These are phyloP conservation scores for Thalassophryne amazonica DNA, from an alignment of 2,797 vertebrate genomes.

Conservation along the genomic window DNA sequence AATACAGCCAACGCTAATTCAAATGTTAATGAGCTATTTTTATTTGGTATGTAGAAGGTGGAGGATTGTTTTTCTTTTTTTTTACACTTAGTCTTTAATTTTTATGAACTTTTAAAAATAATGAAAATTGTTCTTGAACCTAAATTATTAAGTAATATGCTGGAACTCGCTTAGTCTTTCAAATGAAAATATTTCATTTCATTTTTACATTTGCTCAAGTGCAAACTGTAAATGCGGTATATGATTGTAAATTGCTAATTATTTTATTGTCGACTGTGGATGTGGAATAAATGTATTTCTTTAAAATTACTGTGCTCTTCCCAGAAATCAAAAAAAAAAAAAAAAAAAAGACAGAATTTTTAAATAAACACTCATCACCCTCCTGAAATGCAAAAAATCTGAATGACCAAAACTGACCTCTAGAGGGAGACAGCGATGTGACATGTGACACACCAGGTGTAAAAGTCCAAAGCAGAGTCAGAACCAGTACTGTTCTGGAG, in stretches of 20 bases:
- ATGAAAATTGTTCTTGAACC: slow-evolving; percentile 49
- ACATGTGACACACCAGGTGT: background rate
- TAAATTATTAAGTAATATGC: slow-evolving; percentile 64
- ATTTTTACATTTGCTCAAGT: slow-evolving; percentile 26
- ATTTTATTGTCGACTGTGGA: slow-evolving; percentile 57
- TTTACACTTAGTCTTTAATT: slow-evolving; percentile 39
- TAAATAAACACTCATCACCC: slow-evolving; percentile 8
- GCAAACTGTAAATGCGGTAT: slow-evolving; percentile 62
- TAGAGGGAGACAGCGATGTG: slow-evolving; percentile 27
- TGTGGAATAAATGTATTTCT: slow-evolving; percentile 68
- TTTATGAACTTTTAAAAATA: slow-evolving; percentile 27
- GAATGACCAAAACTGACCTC: slow-evolving; percentile 7
- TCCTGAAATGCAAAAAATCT: background rate
- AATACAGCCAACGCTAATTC: slow-evolving; percentile 7
- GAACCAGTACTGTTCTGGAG: background rate
- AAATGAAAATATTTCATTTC: slow-evolving; percentile 32
- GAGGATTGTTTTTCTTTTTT: too few relatives aligned
- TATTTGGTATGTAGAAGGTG: background rate
- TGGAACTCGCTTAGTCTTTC: slow-evolving; percentile 39
- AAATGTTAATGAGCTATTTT: background rate
- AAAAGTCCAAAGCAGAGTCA: background rate
- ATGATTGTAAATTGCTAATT: slow-evolving; percentile 66
- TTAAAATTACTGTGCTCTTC: slow-evolving; percentile 37
- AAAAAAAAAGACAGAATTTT: background rate
- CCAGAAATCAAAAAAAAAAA: background rate